phyloP scores from a whole-genome alignment of 2,888 invertebrate genomes.

The Eulithis testata region DNA sequence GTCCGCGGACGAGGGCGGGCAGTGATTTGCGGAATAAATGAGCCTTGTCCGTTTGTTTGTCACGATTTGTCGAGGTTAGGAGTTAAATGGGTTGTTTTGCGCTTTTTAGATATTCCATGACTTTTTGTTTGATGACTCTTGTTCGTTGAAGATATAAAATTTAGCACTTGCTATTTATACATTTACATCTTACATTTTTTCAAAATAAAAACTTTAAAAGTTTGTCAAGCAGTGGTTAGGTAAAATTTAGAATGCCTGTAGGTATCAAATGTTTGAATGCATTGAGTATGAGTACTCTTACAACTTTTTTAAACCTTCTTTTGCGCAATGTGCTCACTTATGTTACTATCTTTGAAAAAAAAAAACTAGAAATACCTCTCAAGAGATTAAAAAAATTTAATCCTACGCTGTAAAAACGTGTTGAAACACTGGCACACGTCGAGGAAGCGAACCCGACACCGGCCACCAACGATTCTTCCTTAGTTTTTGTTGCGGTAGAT shows the following conservation, averaged over 20 bases:
- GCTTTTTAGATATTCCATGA: background rate
- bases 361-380: conserved; percentile 1
- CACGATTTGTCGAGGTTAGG: conserved; percentile 23
- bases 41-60: conserved; percentile 31
- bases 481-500: conserved; percentile 68
- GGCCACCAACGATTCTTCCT: conserved; percentile 71
- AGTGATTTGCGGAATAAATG: conserved; percentile 32
- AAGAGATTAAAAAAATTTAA: conserved; percentile 39
- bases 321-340: too few relatives aligned
- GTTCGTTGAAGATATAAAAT: too few relatives aligned
- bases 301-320: too few relatives aligned
- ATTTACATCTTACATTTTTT: too few relatives aligned
- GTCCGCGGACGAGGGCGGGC: conserved; percentile 59
- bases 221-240: too few relatives aligned
- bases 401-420: conserved; percentile 47
- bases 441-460: conserved; percentile 73
- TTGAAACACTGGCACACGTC: conserved; percentile 55
- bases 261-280: too few relatives aligned
- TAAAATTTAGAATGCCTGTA: too few relatives aligned
- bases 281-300: too few relatives aligned
- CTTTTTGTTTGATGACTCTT: too few relatives aligned
- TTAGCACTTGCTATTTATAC: too few relatives aligned
- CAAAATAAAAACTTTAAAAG: too few relatives aligned
- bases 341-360: too few relatives aligned
- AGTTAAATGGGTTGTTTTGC: conserved; percentile 10